phyloP scores from a whole-genome alignment of 1,140 invertebrate genomes.

The Chrysopa pallens region DNA sequence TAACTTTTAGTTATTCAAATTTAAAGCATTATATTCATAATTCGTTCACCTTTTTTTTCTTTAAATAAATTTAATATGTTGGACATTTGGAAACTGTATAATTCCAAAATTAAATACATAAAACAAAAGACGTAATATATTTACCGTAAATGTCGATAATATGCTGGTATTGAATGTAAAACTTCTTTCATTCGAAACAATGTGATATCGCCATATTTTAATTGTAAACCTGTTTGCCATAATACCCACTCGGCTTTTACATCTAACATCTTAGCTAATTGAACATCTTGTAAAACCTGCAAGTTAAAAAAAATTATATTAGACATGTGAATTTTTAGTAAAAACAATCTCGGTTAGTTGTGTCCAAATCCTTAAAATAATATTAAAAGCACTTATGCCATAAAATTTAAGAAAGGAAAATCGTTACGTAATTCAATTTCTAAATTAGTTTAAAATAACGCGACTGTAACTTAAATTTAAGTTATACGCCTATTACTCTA shows the following conservation, averaged over 20 bases:
- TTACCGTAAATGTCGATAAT: conserved; percentile 21
- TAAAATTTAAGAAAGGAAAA: too few relatives aligned
- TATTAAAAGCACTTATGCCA: too few relatives aligned
- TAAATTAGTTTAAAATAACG: too few relatives aligned
- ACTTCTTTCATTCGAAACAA: conserved; percentile 75
- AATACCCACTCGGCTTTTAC: conserved; percentile 76
- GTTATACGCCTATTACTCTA: too few relatives aligned
- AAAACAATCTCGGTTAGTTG: too few relatives aligned
- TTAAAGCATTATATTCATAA: too few relatives aligned
- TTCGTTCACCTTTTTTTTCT: conserved; percentile 7
- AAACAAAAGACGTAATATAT: conserved; percentile 1
- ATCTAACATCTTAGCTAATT: conserved; percentile 41
- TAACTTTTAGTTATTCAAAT: too few relatives aligned
- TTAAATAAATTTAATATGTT: background rate
- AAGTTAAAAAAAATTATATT: conserved; percentile 9
- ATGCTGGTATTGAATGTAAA: conserved; percentile 18
- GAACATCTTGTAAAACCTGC: conserved; percentile 39
- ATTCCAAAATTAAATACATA: too few relatives aligned
- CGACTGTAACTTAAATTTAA: too few relatives aligned
- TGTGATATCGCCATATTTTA: conserved; percentile 62
- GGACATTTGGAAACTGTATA: too few relatives aligned
- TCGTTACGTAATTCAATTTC: too few relatives aligned
- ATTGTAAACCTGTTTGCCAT: conserved; percentile 88
- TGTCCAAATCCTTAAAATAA: too few relatives aligned
- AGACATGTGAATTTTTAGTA: background rate